Conservation (phyloP, 2,888 invertebrate species). For the Netelia inedita region DNA sequence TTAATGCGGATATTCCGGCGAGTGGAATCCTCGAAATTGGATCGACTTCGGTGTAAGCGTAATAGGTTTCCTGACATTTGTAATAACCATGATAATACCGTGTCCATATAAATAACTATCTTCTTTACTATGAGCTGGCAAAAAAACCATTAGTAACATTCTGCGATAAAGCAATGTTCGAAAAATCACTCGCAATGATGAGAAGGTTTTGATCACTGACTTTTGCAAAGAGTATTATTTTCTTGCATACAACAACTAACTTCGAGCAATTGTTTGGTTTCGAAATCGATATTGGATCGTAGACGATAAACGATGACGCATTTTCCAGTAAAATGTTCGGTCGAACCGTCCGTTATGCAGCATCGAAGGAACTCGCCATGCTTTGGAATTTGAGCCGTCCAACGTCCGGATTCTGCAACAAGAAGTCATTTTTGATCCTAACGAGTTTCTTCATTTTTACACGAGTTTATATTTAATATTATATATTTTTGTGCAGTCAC, state of each 20-base stretch:
- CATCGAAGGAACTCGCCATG: conserved; percentile 86
- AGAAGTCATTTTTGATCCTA: neutral
- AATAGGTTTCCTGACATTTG: conserved; percentile 82
- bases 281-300: conserved; percentile 87
- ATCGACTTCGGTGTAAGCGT: conserved; percentile 82
- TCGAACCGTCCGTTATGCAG: conserved; percentile 88
- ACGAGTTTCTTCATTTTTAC: neutral
- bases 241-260: conserved; percentile 84
- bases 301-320: conserved; percentile 91
- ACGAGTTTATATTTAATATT: neutral
- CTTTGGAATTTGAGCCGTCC: conserved; percentile 83
- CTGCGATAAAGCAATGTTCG: too few species aligned
- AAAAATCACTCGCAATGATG: too few species aligned
- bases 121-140: too few species aligned
- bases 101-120: conserved; percentile 69
- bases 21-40: conserved; percentile 78
- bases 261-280: conserved; percentile 89
- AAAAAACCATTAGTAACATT: too few species aligned
- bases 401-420: conserved; percentile 88
- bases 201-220: too few species aligned
- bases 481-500: neutral
- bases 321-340: conserved; percentile 87
- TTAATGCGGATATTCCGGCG: conserved; percentile 79
- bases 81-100: neutral
- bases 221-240: conserved; percentile 59